Evolutionary conservation across 2,797 vertebrate species (phyloP).

Genomic region (Eospalax fontanierii): DNA sequence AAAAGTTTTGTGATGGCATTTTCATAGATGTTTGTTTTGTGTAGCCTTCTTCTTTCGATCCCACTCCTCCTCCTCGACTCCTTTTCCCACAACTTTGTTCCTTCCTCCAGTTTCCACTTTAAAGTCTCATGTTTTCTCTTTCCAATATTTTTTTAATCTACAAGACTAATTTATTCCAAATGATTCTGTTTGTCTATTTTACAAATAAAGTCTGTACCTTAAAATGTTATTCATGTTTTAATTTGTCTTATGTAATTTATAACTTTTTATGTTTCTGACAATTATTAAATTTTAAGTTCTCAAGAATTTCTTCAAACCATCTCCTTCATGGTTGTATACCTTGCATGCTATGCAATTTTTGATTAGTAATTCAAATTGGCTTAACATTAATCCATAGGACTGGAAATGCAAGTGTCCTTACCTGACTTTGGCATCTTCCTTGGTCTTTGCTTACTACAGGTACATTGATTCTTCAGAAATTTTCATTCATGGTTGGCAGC

Average conservation of each 20-base stretch:
- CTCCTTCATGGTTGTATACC: not conserved
- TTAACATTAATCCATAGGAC: not conserved
- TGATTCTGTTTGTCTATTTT: not conserved
- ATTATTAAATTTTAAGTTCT: not conserved
- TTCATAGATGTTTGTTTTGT: too few species aligned
- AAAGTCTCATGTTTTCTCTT: not conserved
- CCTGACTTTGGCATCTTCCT: accelerated
- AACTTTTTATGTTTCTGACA: not conserved
- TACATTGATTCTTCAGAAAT: not conserved
- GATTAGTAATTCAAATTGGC: not conserved
- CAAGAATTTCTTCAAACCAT: not conserved
- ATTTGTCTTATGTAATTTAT: not conserved
- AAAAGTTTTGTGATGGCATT: not conserved
- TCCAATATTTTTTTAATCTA: not conserved
- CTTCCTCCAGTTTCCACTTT: accelerated
- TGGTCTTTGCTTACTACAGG: not conserved
- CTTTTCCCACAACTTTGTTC: too few species aligned
- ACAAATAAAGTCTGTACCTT: not conserved
- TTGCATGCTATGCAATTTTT: not conserved
- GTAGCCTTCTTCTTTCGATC: not conserved
- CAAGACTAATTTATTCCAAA: not conserved
- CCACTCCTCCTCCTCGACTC: too few species aligned
- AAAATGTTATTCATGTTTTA: not conserved
- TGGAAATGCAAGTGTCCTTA: not conserved
- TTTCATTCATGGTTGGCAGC: accelerated